Base-by-base conservation (phyloP, 2,113 vertebrate genomes). In the Seriola dumerili region DNA sequence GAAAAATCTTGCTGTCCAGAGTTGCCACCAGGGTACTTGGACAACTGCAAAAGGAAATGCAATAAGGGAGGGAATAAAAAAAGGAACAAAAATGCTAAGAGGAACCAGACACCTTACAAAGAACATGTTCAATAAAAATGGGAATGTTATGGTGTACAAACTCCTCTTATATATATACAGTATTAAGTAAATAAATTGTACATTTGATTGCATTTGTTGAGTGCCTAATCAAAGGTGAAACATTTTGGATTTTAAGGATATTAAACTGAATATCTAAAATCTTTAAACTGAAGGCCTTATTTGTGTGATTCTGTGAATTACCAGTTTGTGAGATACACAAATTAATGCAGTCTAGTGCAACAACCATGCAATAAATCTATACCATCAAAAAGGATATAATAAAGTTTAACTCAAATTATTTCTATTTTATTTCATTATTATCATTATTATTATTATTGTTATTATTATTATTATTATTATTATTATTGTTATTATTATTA, bases 41-140 rank as follows among this genome's bases (percentile, higher is more conserved):
- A 72, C 11, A 5, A 2, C 42, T 80, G 71, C 77, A 83, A 78
- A 83, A 88, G 58, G 17, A 5, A 2, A 38, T 80, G 71, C 77
- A 83, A 78, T 81, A 88, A 64, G 17, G 40, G 63, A 70, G 32
- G 32, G 5, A 7, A 78, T 7, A 63, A 44, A 48, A 44, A 11
- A 69, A 62, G 9, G n/a, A 25, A 16, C 2, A 68, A 14, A 67
- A 1, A 34, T 1, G 16, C 12, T 4, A 4, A 12, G 0, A 0
- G 13, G 36, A 78, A 2, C 25, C 23, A 23, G 8, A 14, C 23
- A 54, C 16, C 13, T 40, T 19, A 12, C 14, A 38, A 42, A 62
- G 10, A 59, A 19, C 3, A 68, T 25, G 16, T 46, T 76, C 0
- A 29, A 36, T 42, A 36, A 63, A 42, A 65, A 19, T 19, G 54